Conservation (phyloP, 2,113 vertebrate species). For the Archocentrus centrarchus region DNA sequence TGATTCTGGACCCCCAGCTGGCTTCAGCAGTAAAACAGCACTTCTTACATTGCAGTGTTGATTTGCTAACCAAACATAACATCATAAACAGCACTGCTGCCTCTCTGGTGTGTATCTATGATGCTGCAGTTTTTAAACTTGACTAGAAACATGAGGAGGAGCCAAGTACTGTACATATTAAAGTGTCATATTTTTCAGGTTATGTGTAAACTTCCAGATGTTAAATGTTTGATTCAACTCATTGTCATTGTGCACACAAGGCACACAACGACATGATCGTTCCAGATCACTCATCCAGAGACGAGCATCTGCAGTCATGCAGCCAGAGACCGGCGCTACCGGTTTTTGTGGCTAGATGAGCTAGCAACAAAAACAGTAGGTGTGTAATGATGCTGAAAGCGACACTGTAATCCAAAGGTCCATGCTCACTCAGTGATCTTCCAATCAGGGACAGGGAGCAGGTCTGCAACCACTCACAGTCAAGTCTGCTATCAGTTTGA, state of each 20-base stretch:
- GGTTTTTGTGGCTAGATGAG: neutral
- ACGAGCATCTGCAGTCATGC: too few relatives aligned
- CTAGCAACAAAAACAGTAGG: neutral
- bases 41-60: neutral
- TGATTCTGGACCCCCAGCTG: conserved; percentile 1
- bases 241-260: too few relatives aligned
- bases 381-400: neutral
- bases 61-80: neutral
- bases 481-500: neutral
- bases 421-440: neutral
- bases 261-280: too few relatives aligned
- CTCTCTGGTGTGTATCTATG: neutral
- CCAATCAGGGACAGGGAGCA: neutral
- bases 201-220: neutral
- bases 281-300: too few relatives aligned
- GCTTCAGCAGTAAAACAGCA: neutral
- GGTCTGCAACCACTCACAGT: neutral
- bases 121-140: neutral
- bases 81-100: neutral
- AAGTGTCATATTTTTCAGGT: neutral
- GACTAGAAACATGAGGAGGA: neutral
- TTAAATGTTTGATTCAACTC: too few relatives aligned
- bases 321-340: too few relatives aligned
- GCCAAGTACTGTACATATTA: neutral
- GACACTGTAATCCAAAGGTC: neutral